Evolutionary conservation across 2,113 vertebrate species (phyloP), one percentile per base, ranked within the genome.

Genomic region (Tylochromis polylepis): DNA sequence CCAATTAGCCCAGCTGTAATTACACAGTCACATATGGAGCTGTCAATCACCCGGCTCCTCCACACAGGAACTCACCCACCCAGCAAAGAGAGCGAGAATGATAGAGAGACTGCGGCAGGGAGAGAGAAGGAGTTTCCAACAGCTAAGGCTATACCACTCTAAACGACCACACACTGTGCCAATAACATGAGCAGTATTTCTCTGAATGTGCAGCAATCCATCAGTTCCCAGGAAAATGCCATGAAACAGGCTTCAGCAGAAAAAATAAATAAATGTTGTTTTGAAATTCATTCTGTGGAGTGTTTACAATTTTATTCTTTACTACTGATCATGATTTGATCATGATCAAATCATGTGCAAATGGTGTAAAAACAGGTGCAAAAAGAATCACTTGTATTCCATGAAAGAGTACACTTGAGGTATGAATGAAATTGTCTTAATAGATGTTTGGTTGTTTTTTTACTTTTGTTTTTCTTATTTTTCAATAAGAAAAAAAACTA

Each of bases 11-110:
- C 78, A 82, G 87, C 90, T 91, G 59, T 96, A 96, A 97, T 96
- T 96, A 96, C 95, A 95, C 94, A 95, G 95, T 94, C 94, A 94
- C 95, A 95, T 94, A 95, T 94, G 95, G 95, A 95, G 96, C 95
- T 94, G 96, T 95, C 96, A 95, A 94, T 97, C 96, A 95, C 20
- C 34, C 8, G 41, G 86, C 88, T 93, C 86, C 92, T 94, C 94
- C 89, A 88, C 95, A 95, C 92, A 95, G 93, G 94, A 96, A 95
- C 90, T 94, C 94, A 83, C 87, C 95, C 95, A 92, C 95, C 95
- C 94, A 90, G 83, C 80, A 31, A 85, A 79, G 86, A 80, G 88
- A 84, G 85, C 2, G 57, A 90, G 89, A 70, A 85, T 56, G 85
- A 56, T 24, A 38, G 67, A 82, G 83, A 89, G 85, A 81, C 56